Percentiles rank a stretch among this genome's conserved stretches.
phyloP scores from a whole-genome alignment of 1,140 invertebrate genomes.

The Aricia agestis region DNA sequence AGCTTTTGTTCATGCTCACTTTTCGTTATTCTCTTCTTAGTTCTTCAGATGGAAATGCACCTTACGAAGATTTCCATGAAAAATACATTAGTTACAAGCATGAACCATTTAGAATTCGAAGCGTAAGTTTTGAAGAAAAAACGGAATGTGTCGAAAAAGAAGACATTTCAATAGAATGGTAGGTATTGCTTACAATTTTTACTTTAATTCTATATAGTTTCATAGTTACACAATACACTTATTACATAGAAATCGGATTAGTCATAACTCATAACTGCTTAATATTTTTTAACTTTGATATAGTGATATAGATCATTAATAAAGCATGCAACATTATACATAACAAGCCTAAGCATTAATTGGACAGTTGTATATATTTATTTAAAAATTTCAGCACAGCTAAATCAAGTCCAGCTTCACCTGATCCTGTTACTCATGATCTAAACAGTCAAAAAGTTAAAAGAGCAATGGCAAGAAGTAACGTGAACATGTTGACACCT shows the following conservation, averaged over 20 bases:
- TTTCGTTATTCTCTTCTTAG: slow-evolving; percentile 68
- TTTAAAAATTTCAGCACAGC: slow-evolving; percentile 57
- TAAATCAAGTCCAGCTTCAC: slow-evolving; percentile 77
- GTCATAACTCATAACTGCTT: not conserved
- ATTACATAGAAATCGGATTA: not conserved
- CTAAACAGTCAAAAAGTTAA: slow-evolving; percentile 52
- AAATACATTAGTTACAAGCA: slow-evolving; percentile 83
- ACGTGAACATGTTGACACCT: slow-evolving; percentile 51
- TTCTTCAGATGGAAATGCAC: slow-evolving; percentile 73
- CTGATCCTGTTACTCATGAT: slow-evolving; percentile 52
- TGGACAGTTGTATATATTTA: not conserved
- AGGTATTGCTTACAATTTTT: slow-evolving; percentile 33
- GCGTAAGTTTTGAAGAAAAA: slow-evolving; percentile 81
- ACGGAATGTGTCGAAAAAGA: slow-evolving; percentile 56
- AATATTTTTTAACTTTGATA: not conserved
- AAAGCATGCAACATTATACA: too few species aligned
- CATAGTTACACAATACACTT: slow-evolving; percentile 6
- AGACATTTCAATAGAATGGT: slow-evolving; percentile 54
- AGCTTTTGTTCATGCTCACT: slow-evolving; percentile 56
- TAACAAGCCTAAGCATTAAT: not conserved
- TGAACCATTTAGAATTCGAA: slow-evolving; percentile 83
- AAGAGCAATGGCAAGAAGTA: slow-evolving; percentile 46
- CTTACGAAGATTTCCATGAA: slow-evolving; percentile 86
- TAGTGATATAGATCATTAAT: too few species aligned
- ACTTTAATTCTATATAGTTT: not conserved